A percentile compares a stretch with the other conserved stretches of the same genome.
phyloP scores from a whole-genome alignment of 2,797 vertebrate species.

The Tadarida brasiliensis region DNA sequence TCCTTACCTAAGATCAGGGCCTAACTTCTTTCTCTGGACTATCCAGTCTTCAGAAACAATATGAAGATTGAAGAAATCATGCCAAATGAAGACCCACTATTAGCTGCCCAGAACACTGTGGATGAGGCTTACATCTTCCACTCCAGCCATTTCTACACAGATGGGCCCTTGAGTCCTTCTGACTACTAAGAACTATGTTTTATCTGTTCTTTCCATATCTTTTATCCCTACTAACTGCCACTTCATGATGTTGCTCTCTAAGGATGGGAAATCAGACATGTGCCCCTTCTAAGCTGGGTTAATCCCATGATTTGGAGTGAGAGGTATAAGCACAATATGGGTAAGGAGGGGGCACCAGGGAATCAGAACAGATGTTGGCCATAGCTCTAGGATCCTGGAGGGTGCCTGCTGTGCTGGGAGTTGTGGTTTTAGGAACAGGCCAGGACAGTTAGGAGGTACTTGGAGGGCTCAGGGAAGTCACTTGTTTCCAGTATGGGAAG shows the following conservation, averaged over 20 bases:
- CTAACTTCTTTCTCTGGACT: constrained; percentile 61
- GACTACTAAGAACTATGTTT: constrained; percentile 62
- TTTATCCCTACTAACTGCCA: background rate
- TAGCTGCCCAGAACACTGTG: constrained; percentile 61
- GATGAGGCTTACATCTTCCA: constrained; percentile 17
- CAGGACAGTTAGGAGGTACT: background rate
- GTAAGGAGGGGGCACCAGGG: background rate
- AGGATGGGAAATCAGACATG: background rate
- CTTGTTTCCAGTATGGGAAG: constrained; percentile 30
- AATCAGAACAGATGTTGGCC: background rate
- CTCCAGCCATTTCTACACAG: constrained; percentile 65
- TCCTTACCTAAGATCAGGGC: background rate
- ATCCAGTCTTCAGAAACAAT: constrained; percentile 73
- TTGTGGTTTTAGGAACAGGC: background rate
- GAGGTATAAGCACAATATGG: background rate
- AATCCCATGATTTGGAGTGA: background rate
- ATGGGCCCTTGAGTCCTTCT: constrained; percentile 64
- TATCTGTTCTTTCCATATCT: background rate
- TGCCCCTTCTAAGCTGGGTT: background rate
- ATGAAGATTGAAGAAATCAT: constrained; percentile 73
- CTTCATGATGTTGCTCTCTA: background rate
- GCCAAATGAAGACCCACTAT: constrained; percentile 72
- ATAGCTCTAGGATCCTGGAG: background rate
- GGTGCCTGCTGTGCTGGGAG: background rate
- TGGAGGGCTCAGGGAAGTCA: background rate